phyloP scores from a whole-genome alignment of 2,888 invertebrate species.

The Leucophora obtusa region DNA sequence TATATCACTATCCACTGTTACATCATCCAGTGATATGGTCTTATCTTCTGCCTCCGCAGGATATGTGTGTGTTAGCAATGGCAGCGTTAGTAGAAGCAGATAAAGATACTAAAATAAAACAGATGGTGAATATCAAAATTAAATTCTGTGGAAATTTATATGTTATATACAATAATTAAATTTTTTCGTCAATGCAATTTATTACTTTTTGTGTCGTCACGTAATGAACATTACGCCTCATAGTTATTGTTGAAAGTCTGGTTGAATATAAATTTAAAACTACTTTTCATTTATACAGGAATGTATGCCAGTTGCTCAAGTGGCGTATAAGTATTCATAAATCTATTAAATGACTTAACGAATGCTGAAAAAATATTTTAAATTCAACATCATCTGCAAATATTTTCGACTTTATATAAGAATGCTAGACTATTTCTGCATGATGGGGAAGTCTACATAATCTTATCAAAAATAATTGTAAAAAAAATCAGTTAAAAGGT shows the following conservation, averaged over 20 bases:
- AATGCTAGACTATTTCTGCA: no score
- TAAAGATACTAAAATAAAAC: constrained; percentile 66
- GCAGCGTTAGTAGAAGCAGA: constrained; percentile 70
- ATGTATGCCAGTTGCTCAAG: constrained; percentile 49
- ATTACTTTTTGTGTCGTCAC: constrained; percentile 20
- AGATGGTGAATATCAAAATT: background rate
- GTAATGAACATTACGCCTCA: constrained; percentile 37
- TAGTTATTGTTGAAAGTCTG: constrained; percentile 37
- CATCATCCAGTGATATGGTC: constrained; percentile 71
- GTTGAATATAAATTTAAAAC: background rate
- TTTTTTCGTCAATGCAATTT: constrained; percentile 30
- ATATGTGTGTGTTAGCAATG: constrained; percentile 71
- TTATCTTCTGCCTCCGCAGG: constrained; percentile 69
- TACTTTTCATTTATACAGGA: constrained; percentile 36
- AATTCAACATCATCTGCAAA: no score
- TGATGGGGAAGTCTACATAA: no score
- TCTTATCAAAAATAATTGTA: no score
- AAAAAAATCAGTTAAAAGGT: no score
- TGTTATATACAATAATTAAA: constrained; percentile 12
- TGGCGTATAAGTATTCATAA: background rate
- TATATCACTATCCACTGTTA: constrained; percentile 73
- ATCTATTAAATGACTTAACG: background rate
- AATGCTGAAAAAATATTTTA: no score
- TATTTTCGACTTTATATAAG: no score
- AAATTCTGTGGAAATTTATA: constrained; percentile 11